Evolutionary conservation across 2,797 vertebrate species (phyloP).

Genomic region (Catostomus latipinnis): DNA sequence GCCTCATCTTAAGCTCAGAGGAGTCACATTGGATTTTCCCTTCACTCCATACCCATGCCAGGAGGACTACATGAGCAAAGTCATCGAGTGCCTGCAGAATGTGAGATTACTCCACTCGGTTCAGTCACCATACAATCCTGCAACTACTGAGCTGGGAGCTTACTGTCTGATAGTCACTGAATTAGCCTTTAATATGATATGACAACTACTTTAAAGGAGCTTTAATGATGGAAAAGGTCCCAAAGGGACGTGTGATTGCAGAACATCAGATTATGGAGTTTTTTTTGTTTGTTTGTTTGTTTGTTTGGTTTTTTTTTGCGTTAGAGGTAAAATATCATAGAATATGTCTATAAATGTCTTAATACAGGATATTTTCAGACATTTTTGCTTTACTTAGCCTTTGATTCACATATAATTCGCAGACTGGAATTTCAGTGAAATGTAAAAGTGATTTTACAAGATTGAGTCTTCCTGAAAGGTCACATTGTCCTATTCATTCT

Average conservation of each 20-base stretch:
- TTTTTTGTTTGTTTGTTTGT: too few species aligned
- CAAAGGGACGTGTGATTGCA: too few species aligned
- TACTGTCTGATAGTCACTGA: not conserved
- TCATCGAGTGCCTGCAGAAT: conserved; percentile 90
- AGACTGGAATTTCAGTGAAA: not conserved
- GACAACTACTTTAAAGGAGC: too few species aligned
- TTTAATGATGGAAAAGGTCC: too few species aligned
- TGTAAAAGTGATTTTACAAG: not conserved
- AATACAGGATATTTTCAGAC: not conserved
- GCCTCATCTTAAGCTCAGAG: conserved; percentile 80
- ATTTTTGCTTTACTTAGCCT: not conserved
- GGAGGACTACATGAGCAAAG: conserved; percentile 89
- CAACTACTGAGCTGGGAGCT: too few species aligned
- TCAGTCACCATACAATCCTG: not conserved
- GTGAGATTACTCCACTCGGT: conserved; percentile 67
- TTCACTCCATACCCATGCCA: conserved; percentile 93
- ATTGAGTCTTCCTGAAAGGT: not conserved
- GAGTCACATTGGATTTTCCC: conserved; percentile 87
- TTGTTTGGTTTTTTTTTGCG: too few species aligned
- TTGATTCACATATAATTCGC: not conserved
- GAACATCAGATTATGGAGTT: too few species aligned
- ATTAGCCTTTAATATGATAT: not conserved
- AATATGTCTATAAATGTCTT: not conserved
- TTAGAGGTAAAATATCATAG: too few species aligned
- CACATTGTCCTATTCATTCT: conserved; percentile 1